Percentiles rank a stretch among this genome's conserved stretches.
Conservation (phyloP, 2,113 vertebrate species). For the Pungitius pungitius region DNA sequence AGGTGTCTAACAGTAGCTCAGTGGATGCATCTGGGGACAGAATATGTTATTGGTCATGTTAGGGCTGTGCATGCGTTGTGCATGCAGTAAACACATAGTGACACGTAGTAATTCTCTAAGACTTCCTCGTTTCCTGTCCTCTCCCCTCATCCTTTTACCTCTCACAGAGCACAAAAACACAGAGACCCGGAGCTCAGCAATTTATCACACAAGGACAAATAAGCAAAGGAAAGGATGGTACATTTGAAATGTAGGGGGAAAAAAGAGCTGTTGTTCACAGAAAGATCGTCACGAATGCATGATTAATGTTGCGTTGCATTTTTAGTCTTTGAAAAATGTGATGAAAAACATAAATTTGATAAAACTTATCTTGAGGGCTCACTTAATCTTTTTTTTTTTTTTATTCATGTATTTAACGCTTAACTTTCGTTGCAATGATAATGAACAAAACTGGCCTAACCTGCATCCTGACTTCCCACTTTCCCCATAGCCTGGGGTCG, state of each 20-base stretch:
- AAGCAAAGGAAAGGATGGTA: neutral
- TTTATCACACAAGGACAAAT: conserved; percentile 2
- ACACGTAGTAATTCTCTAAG: conserved; percentile 68
- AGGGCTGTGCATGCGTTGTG: neutral
- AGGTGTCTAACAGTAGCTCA: conserved; percentile 47
- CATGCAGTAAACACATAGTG: conserved; percentile 49
- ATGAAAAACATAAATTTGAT: conserved; percentile 51
- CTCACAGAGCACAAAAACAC: conserved; percentile 21
- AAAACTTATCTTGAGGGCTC: conserved; percentile 31
- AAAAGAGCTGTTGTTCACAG: conserved; percentile 1
- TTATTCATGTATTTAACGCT: conserved; percentile 48
- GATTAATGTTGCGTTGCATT: conserved; percentile 45
- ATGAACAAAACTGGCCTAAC: conserved; percentile 69
- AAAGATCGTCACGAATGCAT: conserved; percentile 22
- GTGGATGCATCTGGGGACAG: conserved; percentile 36
- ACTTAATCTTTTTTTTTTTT: conserved; percentile 27
- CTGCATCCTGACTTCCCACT: conserved; percentile 58
- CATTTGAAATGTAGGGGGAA: neutral
- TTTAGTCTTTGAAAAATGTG: conserved; percentile 38
- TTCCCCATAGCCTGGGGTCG: conserved; percentile 38
- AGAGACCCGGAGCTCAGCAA: conserved; percentile 9
- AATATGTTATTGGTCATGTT: conserved; percentile 23
- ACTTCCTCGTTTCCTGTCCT: conserved; percentile 60
- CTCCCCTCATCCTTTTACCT: conserved; percentile 42
- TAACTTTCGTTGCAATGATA: conserved; percentile 56